These are phyloP conservation scores for Epinephelus awoara DNA, from an alignment of 2,797 vertebrate species.

Conservation along the genomic window DNA sequence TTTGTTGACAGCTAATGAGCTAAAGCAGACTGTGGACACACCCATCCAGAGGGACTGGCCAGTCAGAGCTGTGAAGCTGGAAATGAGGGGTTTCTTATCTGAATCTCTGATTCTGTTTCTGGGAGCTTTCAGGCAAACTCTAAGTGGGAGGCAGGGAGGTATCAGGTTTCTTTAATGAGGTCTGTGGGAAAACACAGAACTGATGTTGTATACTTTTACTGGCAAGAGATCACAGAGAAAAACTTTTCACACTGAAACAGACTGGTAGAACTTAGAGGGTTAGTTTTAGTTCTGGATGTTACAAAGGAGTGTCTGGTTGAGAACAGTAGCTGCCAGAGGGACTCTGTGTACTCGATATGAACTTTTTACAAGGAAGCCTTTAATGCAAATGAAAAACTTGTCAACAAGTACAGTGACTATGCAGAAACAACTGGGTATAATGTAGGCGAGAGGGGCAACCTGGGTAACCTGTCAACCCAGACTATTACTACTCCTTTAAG, in stretches of 20 bases:
- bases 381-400: background rate
- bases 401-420: background rate
- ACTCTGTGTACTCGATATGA: background rate
- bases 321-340: background rate
- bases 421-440: constrained; percentile 4
- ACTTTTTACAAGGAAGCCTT: background rate
- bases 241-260: background rate
- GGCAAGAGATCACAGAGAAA: background rate
- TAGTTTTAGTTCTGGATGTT: background rate
- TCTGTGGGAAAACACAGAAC: constrained; percentile 12
- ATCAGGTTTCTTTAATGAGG: constrained; percentile 17
- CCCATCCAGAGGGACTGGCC: constrained; percentile 37
- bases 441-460: background rate
- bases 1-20: constrained; percentile 60
- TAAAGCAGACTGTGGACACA: constrained; percentile 32
- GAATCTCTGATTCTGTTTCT: constrained; percentile 12
- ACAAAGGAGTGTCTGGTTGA: background rate
- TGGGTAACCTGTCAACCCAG: constrained; percentile 17
- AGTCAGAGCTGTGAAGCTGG: constrained; percentile 21
- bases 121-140: constrained; percentile 7
- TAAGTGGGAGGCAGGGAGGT: background rate
- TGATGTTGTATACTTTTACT: constrained; percentile 1
- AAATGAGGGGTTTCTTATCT: constrained; percentile 7
- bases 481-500: background rate
- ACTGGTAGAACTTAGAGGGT: background rate